phyloP scores from a whole-genome alignment of 2,113 vertebrate genomes.

The Mesembrinibis cayennensis region DNA sequence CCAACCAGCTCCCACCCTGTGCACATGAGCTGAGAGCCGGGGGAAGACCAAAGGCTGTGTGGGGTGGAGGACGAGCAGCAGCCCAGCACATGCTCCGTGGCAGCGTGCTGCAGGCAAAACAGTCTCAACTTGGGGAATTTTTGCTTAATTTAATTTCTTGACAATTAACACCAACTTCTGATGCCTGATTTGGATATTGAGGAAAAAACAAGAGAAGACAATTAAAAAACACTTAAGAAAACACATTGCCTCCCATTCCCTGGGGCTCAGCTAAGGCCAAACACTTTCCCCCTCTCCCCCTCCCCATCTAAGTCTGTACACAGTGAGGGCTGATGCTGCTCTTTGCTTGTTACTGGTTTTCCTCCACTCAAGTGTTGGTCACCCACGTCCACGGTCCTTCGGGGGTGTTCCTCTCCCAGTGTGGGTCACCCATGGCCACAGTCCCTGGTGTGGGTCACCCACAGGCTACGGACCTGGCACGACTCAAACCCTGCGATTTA shows the following conservation, averaged over 20 bases:
- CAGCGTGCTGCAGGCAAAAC: not conserved
- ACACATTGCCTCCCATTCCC: not conserved
- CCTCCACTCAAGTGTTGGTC: not conserved
- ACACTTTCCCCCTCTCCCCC: too few species aligned
- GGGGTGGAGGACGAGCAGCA: not conserved
- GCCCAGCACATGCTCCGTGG: not conserved
- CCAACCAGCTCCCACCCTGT: not conserved
- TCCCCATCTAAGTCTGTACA: not conserved
- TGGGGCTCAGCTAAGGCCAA: not conserved
- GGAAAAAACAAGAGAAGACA: not conserved
- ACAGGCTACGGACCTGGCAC: not conserved
- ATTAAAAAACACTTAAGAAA: not conserved
- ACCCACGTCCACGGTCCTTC: not conserved
- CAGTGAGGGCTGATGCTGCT: not conserved
- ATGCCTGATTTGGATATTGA: not conserved
- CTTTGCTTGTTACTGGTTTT: not conserved
- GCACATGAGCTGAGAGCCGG: not conserved
- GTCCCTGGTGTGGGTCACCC: not conserved
- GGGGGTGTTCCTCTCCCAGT: not conserved
- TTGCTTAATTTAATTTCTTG: not conserved
- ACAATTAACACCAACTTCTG: not conserved
- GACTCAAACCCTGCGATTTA: not conserved
- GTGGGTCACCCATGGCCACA: not conserved
- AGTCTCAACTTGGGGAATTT: not conserved
- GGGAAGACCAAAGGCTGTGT: not conserved